phyloP scores from a whole-genome alignment of 1,140 invertebrate genomes.

The Diplogasteroides magnus region DNA sequence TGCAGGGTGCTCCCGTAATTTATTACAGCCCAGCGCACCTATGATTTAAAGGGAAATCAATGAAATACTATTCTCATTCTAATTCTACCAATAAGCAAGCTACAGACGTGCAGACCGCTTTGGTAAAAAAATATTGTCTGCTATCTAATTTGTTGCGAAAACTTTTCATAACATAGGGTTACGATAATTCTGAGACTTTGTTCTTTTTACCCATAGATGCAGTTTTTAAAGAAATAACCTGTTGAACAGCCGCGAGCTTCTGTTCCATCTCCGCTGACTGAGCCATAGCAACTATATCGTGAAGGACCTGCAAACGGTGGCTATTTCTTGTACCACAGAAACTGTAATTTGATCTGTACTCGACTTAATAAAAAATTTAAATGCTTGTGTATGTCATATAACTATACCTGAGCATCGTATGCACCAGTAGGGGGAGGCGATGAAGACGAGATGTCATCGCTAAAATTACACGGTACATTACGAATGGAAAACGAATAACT shows the following conservation, averaged over 20 bases:
- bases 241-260: conserved; percentile 49
- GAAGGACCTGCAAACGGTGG: conserved; percentile 19
- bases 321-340: conserved; percentile 19
- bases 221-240: background rate
- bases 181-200: too few relatives aligned
- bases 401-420: background rate
- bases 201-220: background rate
- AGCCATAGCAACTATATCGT: conserved; percentile 46
- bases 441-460: background rate
- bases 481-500: background rate
- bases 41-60: background rate
- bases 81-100: background rate
- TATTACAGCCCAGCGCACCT: too few relatives aligned
- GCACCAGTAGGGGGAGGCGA: background rate
- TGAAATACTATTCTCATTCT: background rate
- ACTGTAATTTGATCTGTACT: conserved; percentile 23
- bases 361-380: conserved; percentile 23
- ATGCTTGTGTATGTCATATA: too few relatives aligned
- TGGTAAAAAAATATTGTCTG: background rate
- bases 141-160: too few relatives aligned
- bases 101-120: background rate
- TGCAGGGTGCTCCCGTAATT: too few relatives aligned
- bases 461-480: conserved; percentile 10
- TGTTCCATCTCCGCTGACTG: conserved; percentile 40
- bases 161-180: too few relatives aligned